phyloP scores from a whole-genome alignment of 30 jellyfish, hydroid and myxozoan species.

The Clytia hemisphaerica region DNA sequence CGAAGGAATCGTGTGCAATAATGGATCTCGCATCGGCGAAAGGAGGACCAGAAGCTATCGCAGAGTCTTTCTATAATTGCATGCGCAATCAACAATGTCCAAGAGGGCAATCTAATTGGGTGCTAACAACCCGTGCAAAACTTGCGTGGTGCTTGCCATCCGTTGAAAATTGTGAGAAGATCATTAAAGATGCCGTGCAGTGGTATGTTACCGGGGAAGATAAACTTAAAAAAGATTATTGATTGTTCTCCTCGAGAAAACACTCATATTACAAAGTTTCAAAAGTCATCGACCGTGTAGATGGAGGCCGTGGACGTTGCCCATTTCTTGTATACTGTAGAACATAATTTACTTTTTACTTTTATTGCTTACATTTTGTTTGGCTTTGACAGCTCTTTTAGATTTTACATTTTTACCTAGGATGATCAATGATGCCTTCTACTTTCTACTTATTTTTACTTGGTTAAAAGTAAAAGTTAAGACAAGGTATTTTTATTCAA shows the following conservation, averaged over 20 bases:
- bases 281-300: constrained; percentile 34
- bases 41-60: constrained; percentile 49
- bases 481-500: too few relatives aligned
- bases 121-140: constrained; percentile 33
- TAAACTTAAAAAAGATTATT: too few relatives aligned
- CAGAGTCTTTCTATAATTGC: constrained; percentile 32
- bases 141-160: constrained; percentile 28
- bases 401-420: too few relatives aligned
- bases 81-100: constrained; percentile 31
- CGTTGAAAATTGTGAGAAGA: constrained; percentile 10
- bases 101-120: constrained; percentile 26
- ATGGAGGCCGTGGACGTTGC: constrained; percentile 33
- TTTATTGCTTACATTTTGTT: too few relatives aligned
- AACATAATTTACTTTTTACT: too few relatives aligned
- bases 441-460: too few relatives aligned
- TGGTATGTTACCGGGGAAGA: constrained; percentile 16
- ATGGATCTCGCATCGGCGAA: constrained; percentile 25
- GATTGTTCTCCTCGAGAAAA: constrained; percentile 42
- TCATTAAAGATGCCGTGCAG: constrained; percentile 24
- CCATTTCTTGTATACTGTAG: too few relatives aligned
- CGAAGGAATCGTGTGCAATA: constrained; percentile 9
- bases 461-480: too few relatives aligned
- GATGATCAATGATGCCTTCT: too few relatives aligned
- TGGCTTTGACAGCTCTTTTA: too few relatives aligned
- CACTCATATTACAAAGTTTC: constrained; percentile 8